phyloP scores from a whole-genome alignment of 2,888 invertebrate species.

The Priocnemis perturbator region DNA sequence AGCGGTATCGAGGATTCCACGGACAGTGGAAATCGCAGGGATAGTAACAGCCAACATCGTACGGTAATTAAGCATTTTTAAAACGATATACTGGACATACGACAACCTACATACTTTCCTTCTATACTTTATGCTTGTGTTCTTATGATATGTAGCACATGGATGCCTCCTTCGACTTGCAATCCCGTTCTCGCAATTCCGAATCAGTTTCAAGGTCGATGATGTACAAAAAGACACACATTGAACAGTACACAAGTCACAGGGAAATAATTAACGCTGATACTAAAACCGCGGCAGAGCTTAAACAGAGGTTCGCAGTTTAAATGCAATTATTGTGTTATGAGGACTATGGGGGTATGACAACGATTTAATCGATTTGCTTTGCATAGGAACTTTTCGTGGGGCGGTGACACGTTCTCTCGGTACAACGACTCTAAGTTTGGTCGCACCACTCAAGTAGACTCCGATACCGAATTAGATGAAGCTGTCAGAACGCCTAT shows the following conservation, averaged over 20 bases:
- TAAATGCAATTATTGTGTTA: background rate
- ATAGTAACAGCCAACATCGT: conserved; percentile 6
- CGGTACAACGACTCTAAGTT: too few species aligned
- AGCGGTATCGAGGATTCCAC: conserved; percentile 34
- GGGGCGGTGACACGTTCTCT: too few species aligned
- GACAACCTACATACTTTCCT: background rate
- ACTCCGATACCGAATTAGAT: conserved; percentile 67
- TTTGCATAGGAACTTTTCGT: too few species aligned
- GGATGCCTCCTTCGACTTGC: conserved; percentile 6
- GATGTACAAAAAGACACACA: conserved; percentile 59
- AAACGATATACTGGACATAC: too few species aligned
- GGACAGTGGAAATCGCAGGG: conserved; percentile 18
- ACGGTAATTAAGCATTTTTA: conserved; percentile 26
- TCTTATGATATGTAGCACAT: conserved; percentile 15
- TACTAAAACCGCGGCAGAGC: conserved; percentile 10
- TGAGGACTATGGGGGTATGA: too few species aligned
- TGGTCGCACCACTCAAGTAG: conserved; percentile 40
- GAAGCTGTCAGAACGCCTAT: conserved; percentile 45
- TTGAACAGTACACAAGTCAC: conserved; percentile 58
- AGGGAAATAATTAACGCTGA: conserved; percentile 56
- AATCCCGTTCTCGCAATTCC: conserved; percentile 40
- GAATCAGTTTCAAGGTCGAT: conserved; percentile 49
- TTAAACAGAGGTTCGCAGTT: conserved; percentile 36
- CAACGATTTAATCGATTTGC: too few species aligned
- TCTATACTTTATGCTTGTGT: conserved; percentile 16